Evolutionary conservation across 92 coral and sea anemone species (phyloP), one percentile per base, ranked within the genome.

Genomic region (Micromussa lordhowensis): DNA sequence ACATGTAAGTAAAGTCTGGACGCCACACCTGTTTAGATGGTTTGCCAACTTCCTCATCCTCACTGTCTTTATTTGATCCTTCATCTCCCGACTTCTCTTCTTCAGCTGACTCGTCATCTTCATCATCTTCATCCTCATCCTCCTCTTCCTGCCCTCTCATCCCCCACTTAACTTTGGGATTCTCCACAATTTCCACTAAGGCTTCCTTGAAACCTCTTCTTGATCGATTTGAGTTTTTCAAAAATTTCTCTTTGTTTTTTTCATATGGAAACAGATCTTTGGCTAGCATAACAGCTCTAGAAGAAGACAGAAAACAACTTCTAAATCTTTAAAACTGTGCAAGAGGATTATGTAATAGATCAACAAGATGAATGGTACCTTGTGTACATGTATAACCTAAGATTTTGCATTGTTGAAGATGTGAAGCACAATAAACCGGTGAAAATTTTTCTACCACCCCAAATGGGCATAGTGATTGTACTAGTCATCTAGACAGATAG

Each of bases 151-250:
- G 81, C 53, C 98, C 98, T 58, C 98, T 93, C 91, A 88, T 86
- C 2, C 99, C 99, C 86, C 93, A 98, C 58, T 94, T 93, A 1
- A 98, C 94, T 84, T 94, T 94, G 38, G 99, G 99, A 59, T 91
- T 88, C 38, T 94, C 84, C 44, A 95, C 91, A 54, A 98, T 98
- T 85, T 98, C 99, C 48, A 93, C 98, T 22, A 98, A 81, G 9
- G 98, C 99, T 81, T 98, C 99, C 53, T 94, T 96, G 90, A 98
- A 98, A 35, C 96, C 96, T 34, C 90, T 79, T 79, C 98, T 86
- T 31, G 74, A 78, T 38, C 90, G 81, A 28, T 90, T 90, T 36
- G 85, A 14, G 26, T 84, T 79, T 44, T 93, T 93, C 5, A 90
- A 89, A 88, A 75, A 98, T 71, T 94, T 98, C 1, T 87, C 79